Conservation (phyloP, 2,113 vertebrate species). For the Raja brachyura region DNA sequence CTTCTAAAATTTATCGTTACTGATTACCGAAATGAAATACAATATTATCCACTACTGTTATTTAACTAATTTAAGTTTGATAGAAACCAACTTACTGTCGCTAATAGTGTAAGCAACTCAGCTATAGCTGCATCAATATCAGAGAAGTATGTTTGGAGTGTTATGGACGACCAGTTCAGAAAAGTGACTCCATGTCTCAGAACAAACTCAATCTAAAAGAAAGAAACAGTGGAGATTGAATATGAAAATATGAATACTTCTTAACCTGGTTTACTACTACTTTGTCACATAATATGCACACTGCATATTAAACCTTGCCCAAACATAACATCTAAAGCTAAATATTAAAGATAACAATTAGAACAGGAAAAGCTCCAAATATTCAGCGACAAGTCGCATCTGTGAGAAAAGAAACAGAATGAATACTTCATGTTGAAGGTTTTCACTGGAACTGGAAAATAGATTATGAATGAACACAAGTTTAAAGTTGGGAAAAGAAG, state of each 20-base stretch:
- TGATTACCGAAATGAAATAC: neutral
- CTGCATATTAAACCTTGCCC: neutral
- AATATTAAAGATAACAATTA: neutral
- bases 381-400: too few species aligned
- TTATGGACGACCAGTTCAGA: slow-evolving; percentile 71
- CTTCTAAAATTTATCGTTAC: neutral
- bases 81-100: slow-evolving; percentile 56
- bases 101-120: slow-evolving; percentile 62
- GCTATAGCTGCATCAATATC: slow-evolving; percentile 60
- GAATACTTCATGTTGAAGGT: too few species aligned
- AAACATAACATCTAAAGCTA: neutral
- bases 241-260: neutral
- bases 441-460: too few species aligned
- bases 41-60: neutral
- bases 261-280: neutral
- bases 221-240: neutral
- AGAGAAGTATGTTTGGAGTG: slow-evolving; percentile 64
- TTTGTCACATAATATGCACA: neutral
- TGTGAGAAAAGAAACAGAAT: too few species aligned
- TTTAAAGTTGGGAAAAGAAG: too few species aligned
- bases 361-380: too few species aligned
- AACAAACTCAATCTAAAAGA: slow-evolving; percentile 62
- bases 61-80: neutral
- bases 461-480: too few species aligned
- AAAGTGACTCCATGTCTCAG: slow-evolving; percentile 64